A percentile compares a stretch with the other conserved stretches of the same genome.
These are phyloP conservation scores for Labrus mixtus DNA, from an alignment of 2,113 vertebrate species.

Conservation along the genomic window DNA sequence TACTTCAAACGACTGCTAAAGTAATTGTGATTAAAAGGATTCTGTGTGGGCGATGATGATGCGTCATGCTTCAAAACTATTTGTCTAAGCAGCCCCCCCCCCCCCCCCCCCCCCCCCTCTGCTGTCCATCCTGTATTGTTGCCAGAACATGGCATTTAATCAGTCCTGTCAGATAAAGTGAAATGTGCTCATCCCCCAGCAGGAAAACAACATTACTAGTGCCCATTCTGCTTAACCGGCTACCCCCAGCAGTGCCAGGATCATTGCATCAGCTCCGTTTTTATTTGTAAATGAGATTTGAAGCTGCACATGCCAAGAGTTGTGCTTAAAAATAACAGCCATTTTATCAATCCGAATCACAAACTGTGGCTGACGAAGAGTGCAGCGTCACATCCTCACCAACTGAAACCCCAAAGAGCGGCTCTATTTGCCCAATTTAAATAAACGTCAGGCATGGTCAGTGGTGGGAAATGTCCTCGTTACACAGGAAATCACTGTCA, in stretches of 20 bases:
- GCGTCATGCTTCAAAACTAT: slow-evolving; percentile 44
- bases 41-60: slow-evolving; percentile 57
- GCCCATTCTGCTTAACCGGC: slow-evolving; percentile 59
- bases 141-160: slow-evolving; percentile 65
- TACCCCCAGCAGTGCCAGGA: slow-evolving; percentile 23
- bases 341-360: slow-evolving; percentile 55
- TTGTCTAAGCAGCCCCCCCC: slow-evolving; percentile 35
- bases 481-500: slow-evolving; percentile 48
- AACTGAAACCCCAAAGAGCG: slow-evolving; percentile 19
- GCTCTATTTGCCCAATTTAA: slow-evolving; percentile 55
- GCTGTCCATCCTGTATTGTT: slow-evolving; percentile 46
- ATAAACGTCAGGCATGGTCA: slow-evolving; percentile 66
- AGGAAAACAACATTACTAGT: slow-evolving; percentile 49
- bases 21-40: slow-evolving; percentile 31
- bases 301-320: slow-evolving; percentile 47
- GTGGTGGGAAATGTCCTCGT: slow-evolving; percentile 50
- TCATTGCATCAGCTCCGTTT: slow-evolving; percentile 58
- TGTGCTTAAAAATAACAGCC: slow-evolving; percentile 37
- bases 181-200: slow-evolving; percentile 53
- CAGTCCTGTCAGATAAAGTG: slow-evolving; percentile 59
- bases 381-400: slow-evolving; percentile 11
- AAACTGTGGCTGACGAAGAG: slow-evolving; percentile 42
- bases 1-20: slow-evolving; percentile 26
- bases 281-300: slow-evolving; percentile 53
- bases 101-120: slow-evolving; percentile 35